Base-by-base conservation (phyloP, 2,797 vertebrate species). In the Falco novaeseelandiae region DNA sequence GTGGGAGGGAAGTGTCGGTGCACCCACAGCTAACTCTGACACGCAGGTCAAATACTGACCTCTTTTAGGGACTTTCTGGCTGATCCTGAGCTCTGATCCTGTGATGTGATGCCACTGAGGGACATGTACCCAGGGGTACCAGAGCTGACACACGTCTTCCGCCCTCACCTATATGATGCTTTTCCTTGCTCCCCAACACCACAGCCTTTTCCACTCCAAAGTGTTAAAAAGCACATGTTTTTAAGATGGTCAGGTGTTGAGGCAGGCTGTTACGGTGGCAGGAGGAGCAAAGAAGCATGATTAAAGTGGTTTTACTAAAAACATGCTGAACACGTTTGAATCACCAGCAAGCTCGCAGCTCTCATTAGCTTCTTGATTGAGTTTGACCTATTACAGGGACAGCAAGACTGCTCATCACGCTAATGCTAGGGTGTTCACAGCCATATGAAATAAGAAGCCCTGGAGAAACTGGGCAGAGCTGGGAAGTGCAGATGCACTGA, bases 291-390 rank as follows among this genome's bases (percentile, higher is more conserved):
- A 74, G 87, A 57, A 83, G 36, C 49, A 26, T 17, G 38, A 81
- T 74, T 63, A 71, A 91, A 87, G 92, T 71, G 44, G 8, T 57
- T 89, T 87, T 34, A n/a, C 44, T 58, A n/a, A 78, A 84, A 87
- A 61, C 87, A 83, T 0, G 44, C 82, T 42, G 79, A 83, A 62
- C 61, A 1, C 8, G 52, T 65, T 29, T 96, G 94, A 86, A 91
- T 88, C 82, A 93, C 63, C 63, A 77, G 78, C 87, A 71, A 67
- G 90, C 78, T 87, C 0, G 0, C 51, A 77, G 84, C 79, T 87
- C 87, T 92, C 90, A 89, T 87, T 85, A 95, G 67, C 16, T 57
- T 57, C 83, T 32, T 74, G 89, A 91, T 55, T 65, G 79, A 87
- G 61, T 20, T 69, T 59, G 87, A 83, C 61, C 84, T 34, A 83